These are phyloP conservation scores for Tenrec ecaudatus DNA, from an alignment of 2,113 vertebrate genomes.

Conservation along the genomic window DNA sequence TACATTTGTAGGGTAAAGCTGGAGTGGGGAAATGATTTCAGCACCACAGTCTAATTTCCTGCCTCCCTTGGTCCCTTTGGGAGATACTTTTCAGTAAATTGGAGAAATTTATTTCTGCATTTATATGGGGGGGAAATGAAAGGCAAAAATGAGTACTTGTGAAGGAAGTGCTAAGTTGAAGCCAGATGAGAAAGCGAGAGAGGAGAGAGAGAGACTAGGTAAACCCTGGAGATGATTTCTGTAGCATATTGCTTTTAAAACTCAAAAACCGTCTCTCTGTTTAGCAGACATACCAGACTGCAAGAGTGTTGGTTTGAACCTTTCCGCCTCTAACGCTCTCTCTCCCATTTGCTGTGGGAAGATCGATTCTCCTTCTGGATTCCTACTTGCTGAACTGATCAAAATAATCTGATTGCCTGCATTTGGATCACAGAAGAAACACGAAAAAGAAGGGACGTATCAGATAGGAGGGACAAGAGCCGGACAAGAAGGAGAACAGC, in stretches of 20 bases:
- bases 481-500: neutral
- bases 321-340: neutral
- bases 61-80: slow-evolving; percentile 66
- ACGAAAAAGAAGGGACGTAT: neutral
- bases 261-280: neutral
- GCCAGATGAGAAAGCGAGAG: neutral
- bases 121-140: slow-evolving; percentile 74
- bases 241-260: slow-evolving; percentile 21
- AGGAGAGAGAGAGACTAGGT: too few relatives aligned
- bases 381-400: neutral
- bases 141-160: slow-evolving; percentile 65
- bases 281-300: neutral
- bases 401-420: slow-evolving; percentile 15
- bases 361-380: neutral
- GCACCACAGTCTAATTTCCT: slow-evolving; percentile 78
- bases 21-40: slow-evolving; percentile 76
- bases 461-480: neutral
- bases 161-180: slow-evolving; percentile 61
- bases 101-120: slow-evolving; percentile 80
- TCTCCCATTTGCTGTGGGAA: neutral
- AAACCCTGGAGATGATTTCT: neutral
- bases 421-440: slow-evolving; percentile 32
- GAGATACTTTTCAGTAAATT: slow-evolving; percentile 81
- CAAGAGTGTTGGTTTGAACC: neutral
- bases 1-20: slow-evolving; percentile 76